A percentile compares a stretch with the other conserved stretches of the same genome.
Evolutionary conservation across 2,113 vertebrate species (phyloP).

Genomic region (Ciconia stormi): DNA sequence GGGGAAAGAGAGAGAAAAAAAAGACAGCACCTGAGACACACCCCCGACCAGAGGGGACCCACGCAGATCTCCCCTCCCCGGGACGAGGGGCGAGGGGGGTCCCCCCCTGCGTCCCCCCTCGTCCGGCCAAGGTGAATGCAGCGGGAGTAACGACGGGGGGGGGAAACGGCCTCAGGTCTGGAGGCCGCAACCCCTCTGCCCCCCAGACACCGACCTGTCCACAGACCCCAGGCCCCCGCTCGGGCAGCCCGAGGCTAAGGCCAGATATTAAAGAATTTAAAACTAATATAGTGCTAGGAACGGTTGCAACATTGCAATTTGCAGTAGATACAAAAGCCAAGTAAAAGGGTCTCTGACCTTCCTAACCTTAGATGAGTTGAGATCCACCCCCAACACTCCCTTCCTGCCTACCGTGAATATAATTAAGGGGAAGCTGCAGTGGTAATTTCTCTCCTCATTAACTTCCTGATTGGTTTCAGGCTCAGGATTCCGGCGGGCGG

Average conservation of each 20-base stretch:
- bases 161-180: background rate
- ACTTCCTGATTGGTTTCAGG: slow-evolving; percentile 99
- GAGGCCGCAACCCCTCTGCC: too few species aligned
- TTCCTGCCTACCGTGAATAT: slow-evolving; percentile 79
- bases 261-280: slow-evolving; percentile 56
- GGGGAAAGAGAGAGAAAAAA: background rate
- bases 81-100: fast-evolving
- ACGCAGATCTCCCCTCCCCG: fast-evolving
- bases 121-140: background rate
- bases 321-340: slow-evolving; percentile 76
- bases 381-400: slow-evolving; percentile 77
- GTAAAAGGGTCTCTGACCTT: slow-evolving; percentile 83
- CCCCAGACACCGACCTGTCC: background rate
- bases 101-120: too few species aligned
- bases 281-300: slow-evolving; percentile 53
- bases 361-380: slow-evolving; percentile 77
- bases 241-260: background rate
- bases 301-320: slow-evolving; percentile 73
- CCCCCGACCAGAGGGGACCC: background rate
- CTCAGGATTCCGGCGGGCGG: slow-evolving; percentile 85
- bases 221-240: background rate
- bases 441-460: slow-evolving; percentile 99
- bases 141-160: fast-evolving
- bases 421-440: slow-evolving; percentile 86
- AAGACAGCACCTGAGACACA: background rate